Evolutionary conservation across 2,113 vertebrate species (phyloP).

Genomic region (Meleagris gallopavo): DNA sequence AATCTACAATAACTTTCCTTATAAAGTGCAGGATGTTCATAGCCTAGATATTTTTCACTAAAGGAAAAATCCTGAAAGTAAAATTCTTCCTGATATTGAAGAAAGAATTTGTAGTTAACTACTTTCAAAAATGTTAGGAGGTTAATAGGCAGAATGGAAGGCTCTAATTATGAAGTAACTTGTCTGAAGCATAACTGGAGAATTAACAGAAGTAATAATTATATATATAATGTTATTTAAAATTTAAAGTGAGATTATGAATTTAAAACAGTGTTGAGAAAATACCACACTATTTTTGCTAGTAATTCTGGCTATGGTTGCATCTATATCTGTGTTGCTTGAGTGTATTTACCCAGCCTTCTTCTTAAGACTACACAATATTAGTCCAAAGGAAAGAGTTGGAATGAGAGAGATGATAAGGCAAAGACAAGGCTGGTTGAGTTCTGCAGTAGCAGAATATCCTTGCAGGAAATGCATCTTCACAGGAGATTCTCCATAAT

Average conservation of each 20-base stretch:
- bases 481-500: no score
- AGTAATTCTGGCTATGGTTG: background rate
- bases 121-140: constrained; percentile 11
- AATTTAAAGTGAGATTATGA: background rate
- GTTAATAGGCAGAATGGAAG: constrained; percentile 17
- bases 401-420: background rate
- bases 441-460: background rate
- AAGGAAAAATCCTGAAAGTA: background rate
- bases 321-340: background rate
- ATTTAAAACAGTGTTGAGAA: background rate
- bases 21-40: background rate
- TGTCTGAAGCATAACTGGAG: background rate
- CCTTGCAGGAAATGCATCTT: background rate
- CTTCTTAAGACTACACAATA: fast-evolving
- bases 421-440: background rate
- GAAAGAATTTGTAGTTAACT: background rate
- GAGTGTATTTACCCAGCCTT: background rate
- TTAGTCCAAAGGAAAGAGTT: fast-evolving
- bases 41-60: background rate
- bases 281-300: background rate
- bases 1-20: background rate
- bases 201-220: constrained; percentile 38
- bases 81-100: background rate
- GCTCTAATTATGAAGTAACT: constrained; percentile 38
- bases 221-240: background rate